Conservation (phyloP, 1,140 invertebrate species). For the Gonioctena quinquepunctata region DNA sequence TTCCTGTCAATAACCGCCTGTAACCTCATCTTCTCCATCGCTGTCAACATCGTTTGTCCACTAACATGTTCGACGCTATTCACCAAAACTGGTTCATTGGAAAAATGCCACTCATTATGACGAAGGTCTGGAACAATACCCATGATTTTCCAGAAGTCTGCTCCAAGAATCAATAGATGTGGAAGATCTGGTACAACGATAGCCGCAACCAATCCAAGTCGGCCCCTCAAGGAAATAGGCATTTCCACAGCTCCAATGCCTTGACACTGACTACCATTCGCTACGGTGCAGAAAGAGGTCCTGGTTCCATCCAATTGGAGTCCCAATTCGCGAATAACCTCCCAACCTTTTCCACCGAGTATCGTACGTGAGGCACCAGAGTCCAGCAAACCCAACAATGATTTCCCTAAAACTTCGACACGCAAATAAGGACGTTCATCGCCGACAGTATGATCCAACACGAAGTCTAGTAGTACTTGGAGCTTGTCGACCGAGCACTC, state of each 20-base stretch:
- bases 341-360: background rate
- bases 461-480: background rate
- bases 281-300: background rate
- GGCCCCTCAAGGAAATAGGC: background rate
- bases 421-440: conserved; percentile 26
- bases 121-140: background rate
- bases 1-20: background rate
- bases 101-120: background rate
- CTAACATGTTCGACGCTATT: background rate
- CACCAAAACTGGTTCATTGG: background rate
- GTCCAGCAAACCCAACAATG: conserved; percentile 26
- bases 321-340: background rate
- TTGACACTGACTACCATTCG: background rate
- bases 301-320: background rate
- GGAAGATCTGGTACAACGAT: conserved; percentile 3
- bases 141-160: background rate
- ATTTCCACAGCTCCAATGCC: background rate
- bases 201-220: background rate
- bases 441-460: background rate
- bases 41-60: background rate
- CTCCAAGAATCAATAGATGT: conserved; percentile 13
- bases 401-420: conserved; percentile 17
- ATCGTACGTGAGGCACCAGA: conserved; percentile 10
- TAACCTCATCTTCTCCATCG: background rate
- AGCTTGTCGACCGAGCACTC: background rate